Percentiles rank a stretch among this genome's conserved stretches.
phyloP scores from a whole-genome alignment of 2,888 invertebrate genomes.

The Linnaemya tessellans region DNA sequence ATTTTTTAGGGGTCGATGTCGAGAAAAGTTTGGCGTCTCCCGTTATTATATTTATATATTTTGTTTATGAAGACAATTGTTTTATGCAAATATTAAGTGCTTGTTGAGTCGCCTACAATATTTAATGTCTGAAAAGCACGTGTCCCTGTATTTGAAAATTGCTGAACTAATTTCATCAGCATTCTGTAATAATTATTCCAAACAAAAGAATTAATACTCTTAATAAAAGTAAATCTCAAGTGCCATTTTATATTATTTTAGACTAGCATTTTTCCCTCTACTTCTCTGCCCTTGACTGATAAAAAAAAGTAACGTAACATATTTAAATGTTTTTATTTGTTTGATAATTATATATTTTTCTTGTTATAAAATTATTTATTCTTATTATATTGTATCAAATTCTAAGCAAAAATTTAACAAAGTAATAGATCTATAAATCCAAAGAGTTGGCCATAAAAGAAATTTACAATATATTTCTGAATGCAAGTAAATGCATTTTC shows the following conservation, averaged over 20 bases:
- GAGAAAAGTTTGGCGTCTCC: background rate
- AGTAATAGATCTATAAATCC: no score
- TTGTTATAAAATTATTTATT: no score
- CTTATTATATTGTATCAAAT: no score
- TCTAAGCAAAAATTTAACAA: no score
- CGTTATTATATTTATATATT: no score
- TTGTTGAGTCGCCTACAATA: background rate
- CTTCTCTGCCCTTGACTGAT: background rate
- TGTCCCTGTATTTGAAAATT: slow-evolving; percentile 25
- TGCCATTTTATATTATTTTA: background rate
- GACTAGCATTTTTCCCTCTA: background rate
- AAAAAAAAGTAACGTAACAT: background rate
- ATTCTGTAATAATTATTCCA: background rate
- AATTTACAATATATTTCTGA: no score
- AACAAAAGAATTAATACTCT: background rate
- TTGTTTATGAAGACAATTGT: no score
- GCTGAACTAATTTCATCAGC: slow-evolving; percentile 37
- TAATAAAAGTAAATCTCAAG: background rate
- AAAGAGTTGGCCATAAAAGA: no score
- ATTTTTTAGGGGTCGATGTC: no score
- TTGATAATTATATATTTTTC: no score
- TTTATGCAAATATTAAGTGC: background rate
- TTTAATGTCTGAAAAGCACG: background rate
- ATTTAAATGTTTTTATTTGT: no score
- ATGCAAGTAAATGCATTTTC: no score